These are phyloP conservation scores for Tokudaia tokunoshimensis DNA, from an alignment of 2,797 vertebrate species.

Conservation along the genomic window DNA sequence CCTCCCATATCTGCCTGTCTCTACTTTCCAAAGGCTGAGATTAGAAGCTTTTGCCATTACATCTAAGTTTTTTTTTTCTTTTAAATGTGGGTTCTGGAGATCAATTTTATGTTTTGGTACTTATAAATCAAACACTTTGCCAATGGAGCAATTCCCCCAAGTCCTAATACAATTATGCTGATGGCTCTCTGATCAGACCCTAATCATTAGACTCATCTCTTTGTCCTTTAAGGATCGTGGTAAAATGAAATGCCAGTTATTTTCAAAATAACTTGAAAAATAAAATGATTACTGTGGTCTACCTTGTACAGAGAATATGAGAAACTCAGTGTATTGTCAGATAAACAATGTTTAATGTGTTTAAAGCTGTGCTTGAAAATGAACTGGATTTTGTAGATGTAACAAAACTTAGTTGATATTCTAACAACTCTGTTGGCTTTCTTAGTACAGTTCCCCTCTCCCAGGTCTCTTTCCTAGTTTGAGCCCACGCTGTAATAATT, in stretches of 20 bases:
- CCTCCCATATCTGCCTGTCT: not conserved
- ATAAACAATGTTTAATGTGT: not conserved
- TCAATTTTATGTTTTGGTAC: not conserved
- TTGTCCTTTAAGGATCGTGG: not conserved
- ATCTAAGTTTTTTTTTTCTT: not conserved
- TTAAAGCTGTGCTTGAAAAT: not conserved
- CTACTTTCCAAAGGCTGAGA: not conserved
- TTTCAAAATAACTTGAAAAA: conserved; percentile 40
- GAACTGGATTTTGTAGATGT: not conserved
- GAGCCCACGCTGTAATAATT: not conserved
- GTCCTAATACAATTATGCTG: not conserved
- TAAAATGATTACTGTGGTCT: not conserved
- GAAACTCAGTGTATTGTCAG: not conserved
- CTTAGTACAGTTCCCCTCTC: not conserved
- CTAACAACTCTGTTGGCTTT: not conserved
- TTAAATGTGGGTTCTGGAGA: not conserved
- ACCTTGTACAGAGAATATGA: not conserved
- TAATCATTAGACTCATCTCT: not conserved
- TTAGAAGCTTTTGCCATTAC: not conserved
- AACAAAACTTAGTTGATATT: not conserved
- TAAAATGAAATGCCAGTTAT: not conserved
- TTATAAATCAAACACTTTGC: not conserved
- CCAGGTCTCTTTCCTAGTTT: not conserved
- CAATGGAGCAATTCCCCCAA: too few species aligned
- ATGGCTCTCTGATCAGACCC: not conserved